Conservation (phyloP, 2,113 vertebrate species). For the Corythornis cristatus region DNA sequence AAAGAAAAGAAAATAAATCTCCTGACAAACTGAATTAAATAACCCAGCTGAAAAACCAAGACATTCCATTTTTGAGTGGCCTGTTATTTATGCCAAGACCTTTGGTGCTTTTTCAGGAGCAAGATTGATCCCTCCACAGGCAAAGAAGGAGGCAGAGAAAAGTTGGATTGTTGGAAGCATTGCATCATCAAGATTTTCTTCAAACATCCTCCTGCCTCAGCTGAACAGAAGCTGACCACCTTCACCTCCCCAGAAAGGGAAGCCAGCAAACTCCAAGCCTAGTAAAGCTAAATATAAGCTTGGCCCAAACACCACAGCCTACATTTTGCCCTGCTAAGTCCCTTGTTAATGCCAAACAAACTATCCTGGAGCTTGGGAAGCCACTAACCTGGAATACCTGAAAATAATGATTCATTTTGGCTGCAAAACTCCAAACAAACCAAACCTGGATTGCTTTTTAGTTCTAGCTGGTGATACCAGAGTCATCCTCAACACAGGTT, state of each 20-base stretch:
- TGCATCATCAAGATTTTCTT: slow-evolving; percentile 4
- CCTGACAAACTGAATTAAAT: background rate
- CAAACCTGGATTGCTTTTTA: background rate
- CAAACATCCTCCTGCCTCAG: background rate
- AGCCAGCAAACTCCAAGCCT: background rate
- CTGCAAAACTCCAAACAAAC: background rate
- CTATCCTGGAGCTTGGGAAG: background rate
- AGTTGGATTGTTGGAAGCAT: background rate
- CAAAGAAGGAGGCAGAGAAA: background rate
- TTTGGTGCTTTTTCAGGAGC: background rate
- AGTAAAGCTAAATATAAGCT: background rate
- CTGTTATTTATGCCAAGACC: background rate
- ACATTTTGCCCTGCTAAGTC: background rate
- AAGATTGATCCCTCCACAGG: background rate
- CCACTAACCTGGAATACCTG: background rate
- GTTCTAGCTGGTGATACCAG: background rate
- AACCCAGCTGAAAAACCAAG: background rate
- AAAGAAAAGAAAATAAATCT: background rate
- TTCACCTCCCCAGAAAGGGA: background rate
- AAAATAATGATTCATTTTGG: background rate
- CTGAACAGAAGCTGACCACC: background rate
- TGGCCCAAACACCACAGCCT: background rate
- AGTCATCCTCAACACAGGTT: background rate
- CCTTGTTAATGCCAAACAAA: background rate
- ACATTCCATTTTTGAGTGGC: background rate